Evolutionary conservation across 2,797 vertebrate genomes (phyloP).

Genomic region (Neosilurus hyrtlii): DNA sequence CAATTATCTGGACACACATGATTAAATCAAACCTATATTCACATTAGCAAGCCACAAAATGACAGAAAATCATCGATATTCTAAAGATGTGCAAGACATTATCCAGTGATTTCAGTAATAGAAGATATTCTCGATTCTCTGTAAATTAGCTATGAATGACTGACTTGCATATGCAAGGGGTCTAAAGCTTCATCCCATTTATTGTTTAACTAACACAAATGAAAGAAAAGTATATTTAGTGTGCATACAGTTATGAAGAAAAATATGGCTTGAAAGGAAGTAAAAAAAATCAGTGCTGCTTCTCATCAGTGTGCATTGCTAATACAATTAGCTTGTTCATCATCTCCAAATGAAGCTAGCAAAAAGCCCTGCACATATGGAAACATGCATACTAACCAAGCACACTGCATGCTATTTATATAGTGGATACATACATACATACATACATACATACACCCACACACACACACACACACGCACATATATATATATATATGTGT

Average conservation of each 20-base stretch:
- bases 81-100: not conserved
- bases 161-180: not conserved
- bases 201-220: not conserved
- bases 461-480: too few species aligned
- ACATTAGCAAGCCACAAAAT: not conserved
- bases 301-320: not conserved
- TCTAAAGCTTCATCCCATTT: too few species aligned
- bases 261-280: not conserved
- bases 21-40: not conserved
- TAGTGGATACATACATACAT: too few species aligned
- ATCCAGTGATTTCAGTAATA: not conserved
- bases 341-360: not conserved
- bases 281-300: not conserved
- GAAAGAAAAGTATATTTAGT: not conserved
- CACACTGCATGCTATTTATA: too few species aligned
- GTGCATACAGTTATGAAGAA: not conserved
- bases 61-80: not conserved
- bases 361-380: too few species aligned
- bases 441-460: too few species aligned
- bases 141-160: not conserved
- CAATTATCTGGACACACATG: constrained; percentile 3
- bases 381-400: not conserved
- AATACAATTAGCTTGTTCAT: not conserved
- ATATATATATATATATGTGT: too few species aligned
- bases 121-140: not conserved